phyloP scores from a whole-genome alignment of 2,888 invertebrate species.

The Elmis aenea region DNA sequence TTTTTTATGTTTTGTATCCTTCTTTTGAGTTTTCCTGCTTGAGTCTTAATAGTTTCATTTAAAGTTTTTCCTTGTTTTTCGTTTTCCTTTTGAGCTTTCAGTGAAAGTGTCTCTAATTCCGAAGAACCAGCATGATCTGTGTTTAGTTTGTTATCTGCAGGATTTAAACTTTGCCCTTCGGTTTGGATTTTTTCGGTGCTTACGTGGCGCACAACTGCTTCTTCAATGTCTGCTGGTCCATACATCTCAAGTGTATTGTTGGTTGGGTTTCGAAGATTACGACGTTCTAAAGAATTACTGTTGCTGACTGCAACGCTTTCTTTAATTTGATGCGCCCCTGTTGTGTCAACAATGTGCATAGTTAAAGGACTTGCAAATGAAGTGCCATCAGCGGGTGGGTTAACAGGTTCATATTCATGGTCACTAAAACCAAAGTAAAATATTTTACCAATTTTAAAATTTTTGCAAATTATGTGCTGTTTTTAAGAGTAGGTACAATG shows the following conservation, averaged over 20 bases:
- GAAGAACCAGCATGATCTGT: conserved; percentile 65
- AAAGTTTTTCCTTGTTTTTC: conserved; percentile 19
- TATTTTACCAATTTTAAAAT: too few relatives aligned
- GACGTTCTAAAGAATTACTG: conserved; percentile 8
- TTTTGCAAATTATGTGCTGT: too few relatives aligned
- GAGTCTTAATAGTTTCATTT: conserved; percentile 52
- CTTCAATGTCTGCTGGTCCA: conserved; percentile 44
- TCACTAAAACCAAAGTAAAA: conserved; percentile 55
- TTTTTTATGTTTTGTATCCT: conserved; percentile 49
- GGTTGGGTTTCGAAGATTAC: conserved; percentile 30
- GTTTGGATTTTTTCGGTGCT: conserved; percentile 53
- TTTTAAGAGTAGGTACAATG: too few relatives aligned
- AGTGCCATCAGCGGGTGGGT: conserved; percentile 58
- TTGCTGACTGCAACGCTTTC: background rate
- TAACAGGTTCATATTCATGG: conserved; percentile 90
- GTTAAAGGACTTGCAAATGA: conserved; percentile 37
- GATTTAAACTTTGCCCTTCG: conserved; percentile 54
- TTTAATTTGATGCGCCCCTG: too few relatives aligned
- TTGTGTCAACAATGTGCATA: conserved; percentile 7
- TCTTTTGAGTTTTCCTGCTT: conserved; percentile 66
- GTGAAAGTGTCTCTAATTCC: conserved; percentile 59
- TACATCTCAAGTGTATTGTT: conserved; percentile 45
- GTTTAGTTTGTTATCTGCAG: conserved; percentile 56
- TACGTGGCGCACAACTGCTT: conserved; percentile 17
- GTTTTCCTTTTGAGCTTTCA: conserved; percentile 48